phyloP scores from a whole-genome alignment of 2,113 vertebrate genomes.

The Aix galericulata region DNA sequence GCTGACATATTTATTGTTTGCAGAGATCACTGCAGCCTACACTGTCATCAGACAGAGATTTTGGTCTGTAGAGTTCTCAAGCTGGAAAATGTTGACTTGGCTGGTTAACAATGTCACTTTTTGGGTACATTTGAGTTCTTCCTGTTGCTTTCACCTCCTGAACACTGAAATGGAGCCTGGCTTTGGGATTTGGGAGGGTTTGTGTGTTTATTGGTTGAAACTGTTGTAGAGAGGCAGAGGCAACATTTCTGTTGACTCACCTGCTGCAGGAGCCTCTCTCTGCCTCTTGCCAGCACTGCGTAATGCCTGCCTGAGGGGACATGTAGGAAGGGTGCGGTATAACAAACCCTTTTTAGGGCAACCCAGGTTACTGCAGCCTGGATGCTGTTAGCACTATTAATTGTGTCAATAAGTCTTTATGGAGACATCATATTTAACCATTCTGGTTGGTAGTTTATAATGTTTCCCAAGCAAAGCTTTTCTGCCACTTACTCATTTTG shows the following conservation, averaged over 20 bases:
- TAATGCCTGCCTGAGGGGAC: not conserved
- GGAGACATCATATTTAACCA: not conserved
- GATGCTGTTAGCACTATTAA: not conserved
- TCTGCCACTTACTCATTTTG: not conserved
- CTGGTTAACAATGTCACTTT: not conserved
- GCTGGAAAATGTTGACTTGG: not conserved
- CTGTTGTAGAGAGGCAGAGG: not conserved
- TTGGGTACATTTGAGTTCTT: not conserved
- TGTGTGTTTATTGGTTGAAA: not conserved
- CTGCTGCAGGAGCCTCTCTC: not conserved
- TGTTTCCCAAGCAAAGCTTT: not conserved
- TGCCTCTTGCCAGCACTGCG: fast-evolving
- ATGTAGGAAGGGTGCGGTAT: not conserved
- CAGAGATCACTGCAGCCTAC: not conserved
- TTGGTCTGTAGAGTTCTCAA: not conserved
- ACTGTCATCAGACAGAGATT: not conserved
- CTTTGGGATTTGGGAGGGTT: not conserved
- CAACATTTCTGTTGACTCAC: not conserved
- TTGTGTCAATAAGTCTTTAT: not conserved
- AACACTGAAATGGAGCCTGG: not conserved
- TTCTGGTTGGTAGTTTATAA: not conserved
- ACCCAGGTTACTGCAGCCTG: not conserved
- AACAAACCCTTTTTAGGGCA: not conserved
- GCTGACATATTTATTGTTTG: not conserved
- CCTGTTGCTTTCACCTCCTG: not conserved